phyloP scores from a whole-genome alignment of 2,888 invertebrate genomes.

The Torymus tubicola region DNA sequence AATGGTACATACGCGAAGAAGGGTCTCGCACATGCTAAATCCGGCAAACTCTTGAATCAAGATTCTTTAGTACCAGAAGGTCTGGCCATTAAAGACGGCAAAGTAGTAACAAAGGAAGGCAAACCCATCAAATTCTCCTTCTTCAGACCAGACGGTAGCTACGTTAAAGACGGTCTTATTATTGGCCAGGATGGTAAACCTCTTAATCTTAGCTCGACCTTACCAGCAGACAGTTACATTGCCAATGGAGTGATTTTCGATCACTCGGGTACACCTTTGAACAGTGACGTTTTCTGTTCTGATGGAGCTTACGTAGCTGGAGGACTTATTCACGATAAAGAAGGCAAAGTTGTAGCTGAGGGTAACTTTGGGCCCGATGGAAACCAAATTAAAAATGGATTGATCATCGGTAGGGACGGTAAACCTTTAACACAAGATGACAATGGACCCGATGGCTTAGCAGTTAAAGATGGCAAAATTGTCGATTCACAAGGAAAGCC shows the following conservation, averaged over 20 bases:
- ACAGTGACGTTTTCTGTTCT: conserved; percentile 70
- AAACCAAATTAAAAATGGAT: conserved; percentile 70
- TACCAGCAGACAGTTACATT: conserved; percentile 71
- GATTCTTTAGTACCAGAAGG: conserved; percentile 72
- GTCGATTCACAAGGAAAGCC: conserved; percentile 68
- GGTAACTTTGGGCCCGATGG: conserved; percentile 73
- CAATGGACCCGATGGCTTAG: conserved; percentile 70
- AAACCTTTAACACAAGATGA: conserved; percentile 71
- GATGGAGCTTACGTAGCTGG: conserved; percentile 72
- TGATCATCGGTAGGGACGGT: conserved; percentile 71
- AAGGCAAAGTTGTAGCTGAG: conserved; percentile 68
- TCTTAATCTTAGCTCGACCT: conserved; percentile 66
- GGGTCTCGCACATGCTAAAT: conserved; percentile 67
- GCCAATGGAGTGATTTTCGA: conserved; percentile 71
- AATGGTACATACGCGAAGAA: conserved; percentile 70
- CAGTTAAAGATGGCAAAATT: conserved; percentile 71
- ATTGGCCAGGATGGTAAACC: conserved; percentile 70
- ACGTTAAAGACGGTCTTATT: conserved; percentile 70
- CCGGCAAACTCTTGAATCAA: conserved; percentile 71
- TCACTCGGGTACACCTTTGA: conserved; percentile 65
- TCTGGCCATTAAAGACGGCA: conserved; percentile 70
- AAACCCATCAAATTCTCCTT: conserved; percentile 70
- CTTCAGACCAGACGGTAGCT: conserved; percentile 73
- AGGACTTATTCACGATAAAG: conserved; percentile 68
- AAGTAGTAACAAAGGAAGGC: conserved; percentile 69